Percentiles rank a stretch among this genome's conserved stretches.
Conservation (phyloP, 2,888 invertebrate genomes). For the Rosalia funebris region DNA sequence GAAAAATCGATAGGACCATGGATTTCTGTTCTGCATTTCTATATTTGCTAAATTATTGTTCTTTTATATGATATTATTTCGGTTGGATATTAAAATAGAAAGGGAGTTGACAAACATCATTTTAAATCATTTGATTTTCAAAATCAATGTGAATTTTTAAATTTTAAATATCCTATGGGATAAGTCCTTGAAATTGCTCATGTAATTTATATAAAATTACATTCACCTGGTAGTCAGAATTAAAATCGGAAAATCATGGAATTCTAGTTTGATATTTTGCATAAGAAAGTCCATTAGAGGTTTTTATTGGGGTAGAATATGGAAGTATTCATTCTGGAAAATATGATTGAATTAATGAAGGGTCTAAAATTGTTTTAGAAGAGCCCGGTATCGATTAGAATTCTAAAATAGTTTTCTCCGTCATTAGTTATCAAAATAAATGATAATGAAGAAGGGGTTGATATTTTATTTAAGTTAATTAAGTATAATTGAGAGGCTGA, state of each 20-base stretch:
- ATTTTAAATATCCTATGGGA: slow-evolving; percentile 6
- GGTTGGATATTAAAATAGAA: slow-evolving; percentile 17
- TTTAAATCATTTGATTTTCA: slow-evolving; percentile 17
- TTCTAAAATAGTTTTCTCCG: slow-evolving; percentile 16
- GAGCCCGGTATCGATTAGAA: slow-evolving; percentile 14
- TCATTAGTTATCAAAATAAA: slow-evolving; percentile 10
- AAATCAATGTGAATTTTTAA: slow-evolving; percentile 17
- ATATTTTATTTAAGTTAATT: slow-evolving; percentile 13
- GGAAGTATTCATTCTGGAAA: slow-evolving; percentile 5
- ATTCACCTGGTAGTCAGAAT: slow-evolving; percentile 4
- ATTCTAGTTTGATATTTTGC: slow-evolving; percentile 6
- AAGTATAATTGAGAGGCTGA: slow-evolving; percentile 13
- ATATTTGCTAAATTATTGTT: too few species aligned
- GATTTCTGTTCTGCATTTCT: too few species aligned
- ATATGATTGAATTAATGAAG: slow-evolving; percentile 9
- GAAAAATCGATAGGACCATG: too few species aligned
- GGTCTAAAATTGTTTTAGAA: slow-evolving; percentile 17
- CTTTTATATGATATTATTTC: slow-evolving; percentile 13
- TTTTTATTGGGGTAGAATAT: slow-evolving; percentile 11
- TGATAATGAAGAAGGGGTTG: slow-evolving; percentile 10
- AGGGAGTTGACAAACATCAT: slow-evolving; percentile 6
- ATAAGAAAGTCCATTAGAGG: slow-evolving; percentile 17
- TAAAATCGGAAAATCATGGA: slow-evolving; percentile 16
- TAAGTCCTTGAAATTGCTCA: slow-evolving; percentile 17
- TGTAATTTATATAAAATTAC: slow-evolving; percentile 17